Percentiles rank a stretch among this genome's conserved stretches.
phyloP scores from a whole-genome alignment of 2,888 invertebrate genomes.

The Diploptera punctata region DNA sequence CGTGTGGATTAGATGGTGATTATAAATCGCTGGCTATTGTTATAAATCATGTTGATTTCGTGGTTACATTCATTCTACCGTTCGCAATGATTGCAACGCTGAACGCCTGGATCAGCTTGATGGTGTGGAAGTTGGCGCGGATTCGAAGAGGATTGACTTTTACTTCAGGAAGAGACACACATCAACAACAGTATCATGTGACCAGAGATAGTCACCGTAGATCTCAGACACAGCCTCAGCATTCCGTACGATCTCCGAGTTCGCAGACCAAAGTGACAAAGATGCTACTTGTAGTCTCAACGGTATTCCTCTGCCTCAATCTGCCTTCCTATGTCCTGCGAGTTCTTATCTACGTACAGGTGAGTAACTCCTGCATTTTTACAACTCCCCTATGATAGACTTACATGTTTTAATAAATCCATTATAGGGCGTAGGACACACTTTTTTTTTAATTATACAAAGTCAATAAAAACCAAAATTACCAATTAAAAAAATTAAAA shows the following conservation, averaged over 20 bases:
- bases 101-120: constrained; percentile 72
- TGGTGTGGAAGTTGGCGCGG: constrained; percentile 66
- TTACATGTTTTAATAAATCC: too few relatives aligned
- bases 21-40: constrained; percentile 64
- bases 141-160: constrained; percentile 48
- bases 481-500: too few relatives aligned
- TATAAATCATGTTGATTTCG: constrained; percentile 74
- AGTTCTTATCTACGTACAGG: constrained; percentile 66
- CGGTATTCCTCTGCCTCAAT: constrained; percentile 79
- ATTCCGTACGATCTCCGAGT: constrained; percentile 31
- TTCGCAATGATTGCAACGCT: constrained; percentile 72
- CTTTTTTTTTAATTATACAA: too few relatives aligned
- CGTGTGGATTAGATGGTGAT: constrained; percentile 59
- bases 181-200: constrained; percentile 18
- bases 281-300: constrained; percentile 83
- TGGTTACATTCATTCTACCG: constrained; percentile 75
- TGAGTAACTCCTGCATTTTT: constrained; percentile 51
- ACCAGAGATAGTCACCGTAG: neutral
- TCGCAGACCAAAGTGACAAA: constrained; percentile 77
- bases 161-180: neutral
- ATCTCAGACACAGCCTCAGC: neutral
- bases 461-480: too few relatives aligned
- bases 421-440: too few relatives aligned
- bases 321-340: constrained; percentile 77
- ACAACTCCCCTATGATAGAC: too few relatives aligned